Evolutionary conservation across 35 echinoderm and acorn worm species (phyloP), one percentile per base, ranked within the genome.

Genomic region (Ophioderma brevispina): DNA sequence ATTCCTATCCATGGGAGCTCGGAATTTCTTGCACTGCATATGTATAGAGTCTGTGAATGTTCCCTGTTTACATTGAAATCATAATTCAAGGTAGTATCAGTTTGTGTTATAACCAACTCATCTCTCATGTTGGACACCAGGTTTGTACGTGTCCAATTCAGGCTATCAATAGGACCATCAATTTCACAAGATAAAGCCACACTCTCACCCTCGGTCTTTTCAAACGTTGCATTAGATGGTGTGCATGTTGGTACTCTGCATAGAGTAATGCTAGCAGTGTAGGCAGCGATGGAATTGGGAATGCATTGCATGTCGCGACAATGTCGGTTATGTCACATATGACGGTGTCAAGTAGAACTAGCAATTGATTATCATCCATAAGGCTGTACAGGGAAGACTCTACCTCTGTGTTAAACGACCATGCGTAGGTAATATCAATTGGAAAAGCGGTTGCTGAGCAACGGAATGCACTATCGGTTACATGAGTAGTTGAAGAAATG

Each of bases 271-370:
- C 36, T 70, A 14, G 25, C 37, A 35, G 46, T 8, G 17, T 35
- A 30, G 2, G 25, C 37, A 21, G 37, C 83, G 1, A 85, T 18
- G 21, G 39, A 17, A 59, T 85, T 85, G 14, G 50, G n/a, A n/a
- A 28, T 35, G 83, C 83, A 19, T 64, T 1, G 37, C 83, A 85
- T 17, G 55, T 75, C 17, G 83, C 83, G 19, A 63, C 35, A 21
- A 85, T 85, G n/a, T 70, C 59, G 46, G 37, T 70, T 33, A 64
- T 64, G 52, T 70, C 63, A 21, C 36, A 23, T 43, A 85, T 85
- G 13, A 64, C n/a, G n/a, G n/a, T 64, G 52, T 70, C 63, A 21
- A 36, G 19, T 43, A 85, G 63, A 13, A 64, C 55, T 32, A 85
- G 35, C 13, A 35, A 33, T 36, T 85, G 83, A 40, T 64, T 64